These are phyloP conservation scores for Miichthys miiuy DNA, from an alignment of 2,797 vertebrate species.

Conservation along the genomic window DNA sequence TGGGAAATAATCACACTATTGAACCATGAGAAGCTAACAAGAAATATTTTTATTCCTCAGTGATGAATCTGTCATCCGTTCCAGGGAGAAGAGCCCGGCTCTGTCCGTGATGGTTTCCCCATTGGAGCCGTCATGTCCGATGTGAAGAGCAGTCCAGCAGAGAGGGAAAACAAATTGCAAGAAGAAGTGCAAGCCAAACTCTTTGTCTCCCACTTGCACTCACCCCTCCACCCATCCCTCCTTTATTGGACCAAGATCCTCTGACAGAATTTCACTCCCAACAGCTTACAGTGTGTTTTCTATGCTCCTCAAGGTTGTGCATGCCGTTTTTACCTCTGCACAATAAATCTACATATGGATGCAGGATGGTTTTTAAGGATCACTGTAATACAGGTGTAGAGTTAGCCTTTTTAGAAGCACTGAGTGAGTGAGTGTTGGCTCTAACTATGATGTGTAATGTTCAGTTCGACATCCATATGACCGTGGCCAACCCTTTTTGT, in stretches of 20 bases:
- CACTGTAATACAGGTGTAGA: slow-evolving; percentile 27
- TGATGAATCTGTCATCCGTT: slow-evolving; percentile 40
- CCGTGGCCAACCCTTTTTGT: slow-evolving; percentile 8
- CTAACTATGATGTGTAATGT: background rate
- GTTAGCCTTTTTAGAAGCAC: slow-evolving; percentile 51
- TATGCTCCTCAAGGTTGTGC: background rate
- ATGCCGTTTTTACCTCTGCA: slow-evolving; percentile 39
- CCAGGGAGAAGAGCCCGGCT: slow-evolving; percentile 47
- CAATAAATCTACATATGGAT: background rate
- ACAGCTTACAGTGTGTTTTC: slow-evolving; percentile 14
- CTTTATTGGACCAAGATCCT: background rate
- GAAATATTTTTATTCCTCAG: background rate
- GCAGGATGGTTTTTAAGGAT: slow-evolving; percentile 8
- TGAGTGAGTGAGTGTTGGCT: slow-evolving; percentile 21
- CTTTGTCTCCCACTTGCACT: slow-evolving; percentile 23
- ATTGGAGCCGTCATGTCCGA: slow-evolving; percentile 17
- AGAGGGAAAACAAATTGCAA: slow-evolving; percentile 33
- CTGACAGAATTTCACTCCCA: background rate
- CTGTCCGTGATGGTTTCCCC: slow-evolving; percentile 36
- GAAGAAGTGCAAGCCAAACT: slow-evolving; percentile 42
- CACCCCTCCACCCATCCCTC: background rate
- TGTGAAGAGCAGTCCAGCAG: slow-evolving; percentile 32
- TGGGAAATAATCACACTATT: background rate
- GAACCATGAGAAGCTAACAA: background rate
- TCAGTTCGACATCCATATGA: slow-evolving; percentile 12